Percentiles rank a stretch among this genome's conserved stretches.
Evolutionary conservation across 2,888 invertebrate genomes (phyloP).

Genomic region (Dioctria rufipes): DNA sequence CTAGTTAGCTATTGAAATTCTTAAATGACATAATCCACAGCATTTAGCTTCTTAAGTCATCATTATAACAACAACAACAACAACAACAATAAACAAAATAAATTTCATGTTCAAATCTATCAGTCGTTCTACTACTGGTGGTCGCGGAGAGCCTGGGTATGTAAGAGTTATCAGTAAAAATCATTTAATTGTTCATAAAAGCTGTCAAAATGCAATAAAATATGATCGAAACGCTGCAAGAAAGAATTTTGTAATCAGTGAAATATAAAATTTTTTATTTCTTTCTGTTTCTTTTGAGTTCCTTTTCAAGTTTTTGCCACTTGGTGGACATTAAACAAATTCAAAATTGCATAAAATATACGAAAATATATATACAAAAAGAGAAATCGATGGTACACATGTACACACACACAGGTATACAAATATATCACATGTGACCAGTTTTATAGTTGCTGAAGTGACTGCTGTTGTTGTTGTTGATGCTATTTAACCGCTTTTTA

Average conservation of each 20-base stretch:
- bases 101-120: too few relatives aligned
- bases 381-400: background rate
- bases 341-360: background rate
- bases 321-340: background rate
- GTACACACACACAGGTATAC: background rate
- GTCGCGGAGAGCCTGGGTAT: background rate
- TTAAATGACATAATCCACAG: too few relatives aligned
- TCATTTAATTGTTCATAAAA: constrained; percentile 10
- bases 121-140: too few relatives aligned
- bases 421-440: background rate
- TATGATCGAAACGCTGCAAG: background rate
- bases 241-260: background rate
- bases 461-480: background rate
- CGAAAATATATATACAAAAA: background rate
- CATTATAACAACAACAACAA: too few relatives aligned
- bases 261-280: background rate
- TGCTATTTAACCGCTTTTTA: constrained; percentile 20
- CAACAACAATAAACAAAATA: too few relatives aligned
- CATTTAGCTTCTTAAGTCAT: too few relatives aligned
- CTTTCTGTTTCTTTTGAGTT: background rate
- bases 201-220: background rate
- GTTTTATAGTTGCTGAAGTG: constrained; percentile 2
- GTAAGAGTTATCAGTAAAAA: background rate
- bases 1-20: too few relatives aligned
- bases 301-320: background rate